These are phyloP conservation scores for Drosophila sproati DNA, from an alignment of 1,140 invertebrate species.

Conservation along the genomic window DNA sequence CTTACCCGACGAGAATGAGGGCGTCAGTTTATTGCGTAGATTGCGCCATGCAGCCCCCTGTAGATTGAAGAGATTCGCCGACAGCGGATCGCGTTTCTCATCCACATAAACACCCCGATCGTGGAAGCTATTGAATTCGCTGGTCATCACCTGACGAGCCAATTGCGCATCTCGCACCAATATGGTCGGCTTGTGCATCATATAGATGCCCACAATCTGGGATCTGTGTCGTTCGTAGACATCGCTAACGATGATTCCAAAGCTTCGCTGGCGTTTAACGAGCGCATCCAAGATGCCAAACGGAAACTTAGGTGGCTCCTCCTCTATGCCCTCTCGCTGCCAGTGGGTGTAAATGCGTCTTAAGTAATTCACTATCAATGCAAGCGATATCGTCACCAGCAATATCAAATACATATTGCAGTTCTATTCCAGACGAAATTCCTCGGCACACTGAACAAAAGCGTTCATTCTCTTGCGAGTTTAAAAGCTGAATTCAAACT, in stretches of 20 bases:
- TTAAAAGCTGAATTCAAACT: neutral
- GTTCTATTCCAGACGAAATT: neutral
- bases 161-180: constrained; percentile 85
- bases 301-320: constrained; percentile 60
- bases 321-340: constrained; percentile 58
- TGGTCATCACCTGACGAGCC: constrained; percentile 84
- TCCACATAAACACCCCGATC: constrained; percentile 83
- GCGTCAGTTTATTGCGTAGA: constrained; percentile 85
- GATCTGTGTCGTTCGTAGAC: constrained; percentile 53
- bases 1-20: constrained; percentile 87
- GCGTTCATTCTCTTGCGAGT: neutral
- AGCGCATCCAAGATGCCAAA: constrained; percentile 59
- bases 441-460: constrained; percentile 13
- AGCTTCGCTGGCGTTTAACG: constrained; percentile 35
- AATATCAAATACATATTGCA: constrained; percentile 43
- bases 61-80: constrained; percentile 84
- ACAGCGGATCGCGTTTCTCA: constrained; percentile 78
- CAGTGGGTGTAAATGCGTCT: constrained; percentile 61
- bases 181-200: constrained; percentile 73
- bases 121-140: constrained; percentile 84
- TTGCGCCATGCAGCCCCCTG: constrained; percentile 85
- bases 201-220: constrained; percentile 71
- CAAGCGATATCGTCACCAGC: constrained; percentile 16
- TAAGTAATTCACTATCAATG: constrained; percentile 35
- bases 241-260: constrained; percentile 61